phyloP scores from a whole-genome alignment of 2,797 vertebrate species.

The Heliangelus exortis region DNA sequence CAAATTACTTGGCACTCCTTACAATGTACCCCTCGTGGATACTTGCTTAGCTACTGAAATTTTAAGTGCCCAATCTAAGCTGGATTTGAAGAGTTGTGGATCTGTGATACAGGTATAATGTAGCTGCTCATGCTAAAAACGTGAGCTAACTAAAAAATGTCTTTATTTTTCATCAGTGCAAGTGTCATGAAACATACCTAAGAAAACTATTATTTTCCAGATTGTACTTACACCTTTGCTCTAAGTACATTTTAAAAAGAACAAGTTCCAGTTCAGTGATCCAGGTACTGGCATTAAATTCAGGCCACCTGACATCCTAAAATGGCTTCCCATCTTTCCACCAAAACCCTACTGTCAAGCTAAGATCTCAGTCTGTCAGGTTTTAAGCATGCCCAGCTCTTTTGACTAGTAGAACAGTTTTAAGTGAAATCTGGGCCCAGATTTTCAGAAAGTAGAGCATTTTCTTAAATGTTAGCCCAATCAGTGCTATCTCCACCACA shows the following conservation, averaged over 20 bases:
- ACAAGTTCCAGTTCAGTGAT: not conserved
- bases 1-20: not conserved
- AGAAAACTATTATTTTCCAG: not conserved
- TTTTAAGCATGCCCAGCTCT: not conserved
- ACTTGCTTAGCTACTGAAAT: not conserved
- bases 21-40: not conserved
- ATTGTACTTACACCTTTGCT: not conserved
- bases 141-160: not conserved
- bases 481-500: not conserved
- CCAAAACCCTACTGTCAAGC: not conserved
- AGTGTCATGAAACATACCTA: not conserved
- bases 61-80: not conserved
- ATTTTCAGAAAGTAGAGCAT: not conserved
- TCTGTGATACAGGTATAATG: not conserved
- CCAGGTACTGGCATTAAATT: not conserved
- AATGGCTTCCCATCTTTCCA: not conserved
- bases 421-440: not conserved
- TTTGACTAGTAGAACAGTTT: not conserved
- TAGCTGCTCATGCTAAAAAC: not conserved
- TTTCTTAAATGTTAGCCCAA: not conserved
- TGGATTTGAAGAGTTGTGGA: not conserved
- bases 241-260: not conserved
- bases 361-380: not conserved
- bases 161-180: not conserved
- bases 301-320: not conserved